Evolutionary conservation across 2,113 vertebrate species (phyloP).

Genomic region (Paedocypris sp.): DNA sequence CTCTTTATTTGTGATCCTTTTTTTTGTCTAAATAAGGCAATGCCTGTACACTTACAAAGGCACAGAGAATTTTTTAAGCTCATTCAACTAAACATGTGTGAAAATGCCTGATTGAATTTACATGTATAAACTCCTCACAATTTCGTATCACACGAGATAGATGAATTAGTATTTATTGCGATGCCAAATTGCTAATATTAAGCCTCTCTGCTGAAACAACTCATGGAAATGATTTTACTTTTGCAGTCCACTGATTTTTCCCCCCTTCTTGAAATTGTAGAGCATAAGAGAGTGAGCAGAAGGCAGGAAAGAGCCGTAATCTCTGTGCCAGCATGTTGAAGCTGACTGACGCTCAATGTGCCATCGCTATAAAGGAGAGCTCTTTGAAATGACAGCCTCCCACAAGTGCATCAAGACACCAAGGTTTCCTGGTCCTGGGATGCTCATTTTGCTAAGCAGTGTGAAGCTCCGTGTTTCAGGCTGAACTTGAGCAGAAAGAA

Average conservation of each 20-base stretch:
- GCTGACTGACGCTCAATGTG: slow-evolving; percentile 27
- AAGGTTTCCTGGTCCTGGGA: slow-evolving; percentile 20
- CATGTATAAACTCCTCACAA: slow-evolving; percentile 15
- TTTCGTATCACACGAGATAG: slow-evolving; percentile 3
- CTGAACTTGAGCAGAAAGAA: slow-evolving; percentile 12
- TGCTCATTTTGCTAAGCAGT: slow-evolving; percentile 40
- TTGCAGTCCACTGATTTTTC: neutral
- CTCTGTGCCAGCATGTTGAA: slow-evolving; percentile 23
- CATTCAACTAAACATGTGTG: slow-evolving; percentile 20
- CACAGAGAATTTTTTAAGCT: slow-evolving; percentile 15
- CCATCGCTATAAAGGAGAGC: slow-evolving; percentile 19
- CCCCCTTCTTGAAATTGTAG: neutral
- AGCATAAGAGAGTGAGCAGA: neutral
- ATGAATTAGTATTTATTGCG: slow-evolving; percentile 16
- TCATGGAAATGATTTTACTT: neutral
- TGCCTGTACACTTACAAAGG: slow-evolving; percentile 16
- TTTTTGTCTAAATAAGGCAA: slow-evolving; percentile 22
- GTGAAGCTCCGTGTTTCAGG: slow-evolving; percentile 29
- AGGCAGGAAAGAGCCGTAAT: slow-evolving; percentile 28
- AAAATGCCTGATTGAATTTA: slow-evolving; percentile 14
- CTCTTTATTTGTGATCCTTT: neutral
- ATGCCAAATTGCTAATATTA: slow-evolving; percentile 17
- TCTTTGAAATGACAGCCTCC: slow-evolving; percentile 36
- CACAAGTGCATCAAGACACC: slow-evolving; percentile 29
- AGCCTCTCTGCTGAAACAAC: slow-evolving; percentile 12